Conservation (phyloP, 2,113 vertebrate species). For the Fregata magnificens region DNA sequence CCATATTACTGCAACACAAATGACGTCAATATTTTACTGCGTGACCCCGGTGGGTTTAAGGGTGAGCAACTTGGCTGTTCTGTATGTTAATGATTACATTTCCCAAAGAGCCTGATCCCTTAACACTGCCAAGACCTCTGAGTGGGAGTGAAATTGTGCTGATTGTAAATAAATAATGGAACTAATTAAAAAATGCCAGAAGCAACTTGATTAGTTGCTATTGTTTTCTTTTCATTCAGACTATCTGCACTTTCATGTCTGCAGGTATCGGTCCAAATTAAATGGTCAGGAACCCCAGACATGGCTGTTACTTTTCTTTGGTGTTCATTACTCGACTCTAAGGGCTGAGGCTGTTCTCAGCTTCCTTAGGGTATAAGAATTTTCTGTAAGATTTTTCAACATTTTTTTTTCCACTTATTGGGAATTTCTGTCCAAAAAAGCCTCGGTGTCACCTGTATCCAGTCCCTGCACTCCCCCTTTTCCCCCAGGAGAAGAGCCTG, state of each 20-base stretch:
- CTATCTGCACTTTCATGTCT: not conserved
- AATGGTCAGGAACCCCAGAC: not conserved
- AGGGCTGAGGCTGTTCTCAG: not conserved
- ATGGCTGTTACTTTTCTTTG: not conserved
- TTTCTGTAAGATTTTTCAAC: not conserved
- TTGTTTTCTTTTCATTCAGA: not conserved
- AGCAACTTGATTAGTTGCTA: not conserved
- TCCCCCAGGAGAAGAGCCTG: not conserved
- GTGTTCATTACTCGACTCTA: not conserved
- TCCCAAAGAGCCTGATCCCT: not conserved
- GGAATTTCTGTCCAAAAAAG: not conserved
- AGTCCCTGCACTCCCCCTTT: not conserved
- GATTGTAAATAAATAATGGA: not conserved
- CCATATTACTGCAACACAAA: not conserved
- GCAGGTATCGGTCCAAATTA: not conserved
- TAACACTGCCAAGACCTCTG: not conserved
- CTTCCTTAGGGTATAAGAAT: not conserved
- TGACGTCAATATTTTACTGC: accelerated
- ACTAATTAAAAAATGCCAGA: not conserved
- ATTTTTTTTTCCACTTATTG: not conserved
- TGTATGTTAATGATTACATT: not conserved
- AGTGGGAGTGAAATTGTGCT: not conserved
- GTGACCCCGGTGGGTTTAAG: not conserved
- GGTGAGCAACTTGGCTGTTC: not conserved
- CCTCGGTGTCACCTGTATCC: not conserved